phyloP scores from a whole-genome alignment of 2,113 vertebrate genomes.

The Rostratula benghalensis region DNA sequence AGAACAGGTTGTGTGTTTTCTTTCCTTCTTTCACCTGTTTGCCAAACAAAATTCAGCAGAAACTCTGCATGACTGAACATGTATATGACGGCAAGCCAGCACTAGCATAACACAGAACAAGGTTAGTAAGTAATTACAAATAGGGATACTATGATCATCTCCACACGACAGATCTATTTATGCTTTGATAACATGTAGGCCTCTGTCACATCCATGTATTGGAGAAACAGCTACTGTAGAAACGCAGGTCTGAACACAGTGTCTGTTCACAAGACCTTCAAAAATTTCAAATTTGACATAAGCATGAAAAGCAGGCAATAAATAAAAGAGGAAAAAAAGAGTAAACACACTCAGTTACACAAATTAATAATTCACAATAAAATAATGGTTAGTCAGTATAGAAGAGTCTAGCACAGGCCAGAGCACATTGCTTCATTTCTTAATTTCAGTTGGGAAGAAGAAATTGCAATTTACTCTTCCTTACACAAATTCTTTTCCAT shows the following conservation, averaged over 20 bases:
- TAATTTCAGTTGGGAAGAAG: background rate
- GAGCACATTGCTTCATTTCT: background rate
- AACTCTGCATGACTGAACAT: background rate
- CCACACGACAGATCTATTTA: background rate
- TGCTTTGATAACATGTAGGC: background rate
- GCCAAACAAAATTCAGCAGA: background rate
- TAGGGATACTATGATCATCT: background rate
- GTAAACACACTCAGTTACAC: background rate
- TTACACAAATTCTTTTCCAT: background rate
- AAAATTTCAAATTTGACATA: background rate
- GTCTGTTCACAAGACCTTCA: background rate
- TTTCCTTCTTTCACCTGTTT: background rate
- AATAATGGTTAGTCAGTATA: background rate
- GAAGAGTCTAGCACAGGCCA: background rate
- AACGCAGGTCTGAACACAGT: background rate
- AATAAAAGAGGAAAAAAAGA: background rate
- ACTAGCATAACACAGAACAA: background rate
- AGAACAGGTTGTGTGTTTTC: background rate
- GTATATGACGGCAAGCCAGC: background rate
- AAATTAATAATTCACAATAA: background rate
- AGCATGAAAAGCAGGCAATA: background rate
- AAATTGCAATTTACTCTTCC: background rate
- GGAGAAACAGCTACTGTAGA: background rate
- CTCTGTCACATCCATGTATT: background rate
- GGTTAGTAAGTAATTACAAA: background rate